Conservation (phyloP, 2,888 invertebrate genomes). For the Tridacna gigas region DNA sequence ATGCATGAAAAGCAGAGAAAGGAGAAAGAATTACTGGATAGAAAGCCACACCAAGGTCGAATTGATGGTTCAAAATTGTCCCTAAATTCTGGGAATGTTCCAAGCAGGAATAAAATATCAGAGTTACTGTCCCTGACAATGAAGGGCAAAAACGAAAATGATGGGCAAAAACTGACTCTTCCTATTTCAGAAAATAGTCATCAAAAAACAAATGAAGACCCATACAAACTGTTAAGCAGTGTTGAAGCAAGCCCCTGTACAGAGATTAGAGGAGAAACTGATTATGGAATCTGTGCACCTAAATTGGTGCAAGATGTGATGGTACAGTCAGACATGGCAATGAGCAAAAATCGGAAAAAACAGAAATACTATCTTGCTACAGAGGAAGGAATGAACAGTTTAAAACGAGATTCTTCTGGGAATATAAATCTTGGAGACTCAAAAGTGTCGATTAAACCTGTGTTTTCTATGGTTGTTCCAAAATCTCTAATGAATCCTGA, state of each 20-base stretch:
- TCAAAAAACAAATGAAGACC: neutral
- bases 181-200: neutral
- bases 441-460: slow-evolving; percentile 44
- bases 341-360: neutral
- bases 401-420: slow-evolving; percentile 27
- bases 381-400: slow-evolving; percentile 34
- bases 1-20: slow-evolving; percentile 58
- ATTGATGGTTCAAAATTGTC: slow-evolving; percentile 43
- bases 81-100: slow-evolving; percentile 51
- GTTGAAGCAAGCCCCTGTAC: neutral
- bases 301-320: neutral
- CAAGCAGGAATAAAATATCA: slow-evolving; percentile 59
- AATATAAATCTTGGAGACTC: slow-evolving; percentile 41
- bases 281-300: neutral
- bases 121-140: slow-evolving; percentile 51
- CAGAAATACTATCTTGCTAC: slow-evolving; percentile 41
- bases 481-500: slow-evolving; percentile 48
- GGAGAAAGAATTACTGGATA: slow-evolving; percentile 43
- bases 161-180: neutral
- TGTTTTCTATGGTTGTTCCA: slow-evolving; percentile 60
- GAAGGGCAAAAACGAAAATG: slow-evolving; percentile 32
- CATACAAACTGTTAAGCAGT: no score
- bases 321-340: neutral
- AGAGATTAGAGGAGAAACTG: neutral
- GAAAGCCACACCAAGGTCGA: slow-evolving; percentile 32